A percentile compares a stretch with the other conserved stretches of the same genome.
Evolutionary conservation across 2,888 invertebrate species (phyloP).

Genomic region (Tanypteryx hageni): DNA sequence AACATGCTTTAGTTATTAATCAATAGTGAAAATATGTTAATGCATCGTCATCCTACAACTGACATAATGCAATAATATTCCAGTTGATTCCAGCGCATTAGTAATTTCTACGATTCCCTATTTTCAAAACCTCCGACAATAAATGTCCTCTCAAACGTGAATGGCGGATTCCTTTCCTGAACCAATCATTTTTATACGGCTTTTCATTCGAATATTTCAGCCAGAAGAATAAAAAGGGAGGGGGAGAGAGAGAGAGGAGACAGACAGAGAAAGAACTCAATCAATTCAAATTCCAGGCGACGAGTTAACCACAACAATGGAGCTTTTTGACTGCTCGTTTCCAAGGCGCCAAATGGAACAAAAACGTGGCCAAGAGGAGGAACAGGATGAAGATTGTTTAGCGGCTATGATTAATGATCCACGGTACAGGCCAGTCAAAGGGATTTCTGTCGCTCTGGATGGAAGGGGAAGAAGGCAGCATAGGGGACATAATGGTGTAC

Average conservation of each 20-base stretch:
- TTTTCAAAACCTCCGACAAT: too few species aligned
- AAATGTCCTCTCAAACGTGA: too few species aligned
- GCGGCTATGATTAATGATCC: neutral
- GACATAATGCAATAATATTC: too few species aligned
- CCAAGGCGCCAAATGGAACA: neutral
- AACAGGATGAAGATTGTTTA: neutral
- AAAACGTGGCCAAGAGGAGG: neutral
- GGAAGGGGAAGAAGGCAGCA: neutral
- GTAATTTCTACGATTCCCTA: too few species aligned
- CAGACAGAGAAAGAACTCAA: neutral
- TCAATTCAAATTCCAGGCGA: conserved; percentile 2
- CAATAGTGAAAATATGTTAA: too few species aligned
- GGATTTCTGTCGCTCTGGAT: neutral
- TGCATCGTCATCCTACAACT: too few species aligned
- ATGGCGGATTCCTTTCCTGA: too few species aligned
- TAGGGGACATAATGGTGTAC: neutral
- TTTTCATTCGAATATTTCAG: too few species aligned
- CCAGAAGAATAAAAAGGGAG: neutral
- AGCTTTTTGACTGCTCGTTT: neutral
- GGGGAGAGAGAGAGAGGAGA: neutral
- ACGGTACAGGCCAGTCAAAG: neutral
- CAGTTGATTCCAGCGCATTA: too few species aligned
- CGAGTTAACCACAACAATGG: neutral
- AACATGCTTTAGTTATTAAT: too few species aligned
- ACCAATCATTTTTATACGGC: too few species aligned